Conservation (phyloP, 2,113 vertebrate species). For the Phocoena phocoena region DNA sequence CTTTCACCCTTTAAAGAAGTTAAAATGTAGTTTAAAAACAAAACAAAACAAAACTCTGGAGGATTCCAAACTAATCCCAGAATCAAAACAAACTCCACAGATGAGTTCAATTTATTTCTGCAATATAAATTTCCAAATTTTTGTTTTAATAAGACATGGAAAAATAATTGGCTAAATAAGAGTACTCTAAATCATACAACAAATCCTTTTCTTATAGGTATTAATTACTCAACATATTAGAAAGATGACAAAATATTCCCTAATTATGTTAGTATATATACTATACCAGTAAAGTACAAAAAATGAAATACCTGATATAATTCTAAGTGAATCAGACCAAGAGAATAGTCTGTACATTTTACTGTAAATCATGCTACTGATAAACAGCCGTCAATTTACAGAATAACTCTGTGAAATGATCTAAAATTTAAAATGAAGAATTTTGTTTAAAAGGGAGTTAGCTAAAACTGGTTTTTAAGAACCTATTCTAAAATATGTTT, state of each 20-base stretch:
- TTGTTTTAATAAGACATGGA: not conserved
- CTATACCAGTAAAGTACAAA: not conserved
- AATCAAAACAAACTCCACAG: not conserved
- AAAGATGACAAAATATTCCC: not conserved
- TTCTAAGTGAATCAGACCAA: not conserved
- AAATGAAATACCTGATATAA: not conserved
- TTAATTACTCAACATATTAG: not conserved
- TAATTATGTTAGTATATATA: not conserved
- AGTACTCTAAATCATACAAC: not conserved
- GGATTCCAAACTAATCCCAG: not conserved
- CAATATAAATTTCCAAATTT: not conserved
- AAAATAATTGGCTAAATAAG: not conserved
- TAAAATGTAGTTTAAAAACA: not conserved
- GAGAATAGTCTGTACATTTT: not conserved
- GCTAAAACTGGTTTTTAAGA: not conserved
- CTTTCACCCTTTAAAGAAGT: conserved; percentile 88
- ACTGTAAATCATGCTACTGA: not conserved
- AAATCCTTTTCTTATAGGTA: not conserved
- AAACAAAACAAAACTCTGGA: not conserved
- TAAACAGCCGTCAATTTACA: not conserved
- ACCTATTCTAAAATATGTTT: conserved; percentile 4
- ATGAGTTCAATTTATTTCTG: not conserved
- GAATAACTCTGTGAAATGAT: not conserved
- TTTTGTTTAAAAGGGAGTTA: not conserved
- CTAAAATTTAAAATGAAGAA: not conserved